Percentiles rank a stretch among this genome's conserved stretches.
Conservation (phyloP, 2,113 vertebrate species). For the Cairina moschata region DNA sequence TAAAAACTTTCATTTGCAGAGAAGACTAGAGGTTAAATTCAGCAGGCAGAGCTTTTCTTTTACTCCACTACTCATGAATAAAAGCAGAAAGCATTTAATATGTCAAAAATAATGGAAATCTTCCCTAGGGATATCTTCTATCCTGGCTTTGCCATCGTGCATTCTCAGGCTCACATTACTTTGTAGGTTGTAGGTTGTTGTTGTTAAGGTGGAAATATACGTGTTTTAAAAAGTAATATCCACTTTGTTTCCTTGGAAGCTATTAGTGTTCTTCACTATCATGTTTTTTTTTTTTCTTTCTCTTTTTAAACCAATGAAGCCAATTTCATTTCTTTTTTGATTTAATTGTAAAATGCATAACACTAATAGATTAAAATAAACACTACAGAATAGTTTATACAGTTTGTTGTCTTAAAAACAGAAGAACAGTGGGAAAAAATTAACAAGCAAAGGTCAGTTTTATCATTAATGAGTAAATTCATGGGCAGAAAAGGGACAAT, state of each 20-base stretch:
- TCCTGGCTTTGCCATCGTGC: background rate
- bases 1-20: background rate
- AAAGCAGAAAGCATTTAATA: conserved; percentile 14
- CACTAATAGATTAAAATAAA: conserved; percentile 31
- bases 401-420: background rate
- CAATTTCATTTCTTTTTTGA: conserved; percentile 23
- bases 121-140: conserved; percentile 21
- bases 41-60: background rate
- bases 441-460: conserved; percentile 17
- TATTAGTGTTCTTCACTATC: background rate
- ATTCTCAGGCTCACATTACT: background rate
- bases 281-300: background rate
- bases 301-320: background rate
- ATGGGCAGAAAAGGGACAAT: background rate
- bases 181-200: background rate
- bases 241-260: background rate
- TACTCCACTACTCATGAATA: background rate
- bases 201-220: background rate
- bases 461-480: conserved; percentile 55
- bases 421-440: background rate
- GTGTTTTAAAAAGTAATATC: conserved; percentile 54
- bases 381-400: conserved; percentile 45
- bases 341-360: background rate
- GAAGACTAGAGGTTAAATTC: background rate
- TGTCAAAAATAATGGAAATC: conserved; percentile 24